Base-by-base conservation (phyloP, 2,888 invertebrate species). In the Caenorhabditis sp. region DNA sequence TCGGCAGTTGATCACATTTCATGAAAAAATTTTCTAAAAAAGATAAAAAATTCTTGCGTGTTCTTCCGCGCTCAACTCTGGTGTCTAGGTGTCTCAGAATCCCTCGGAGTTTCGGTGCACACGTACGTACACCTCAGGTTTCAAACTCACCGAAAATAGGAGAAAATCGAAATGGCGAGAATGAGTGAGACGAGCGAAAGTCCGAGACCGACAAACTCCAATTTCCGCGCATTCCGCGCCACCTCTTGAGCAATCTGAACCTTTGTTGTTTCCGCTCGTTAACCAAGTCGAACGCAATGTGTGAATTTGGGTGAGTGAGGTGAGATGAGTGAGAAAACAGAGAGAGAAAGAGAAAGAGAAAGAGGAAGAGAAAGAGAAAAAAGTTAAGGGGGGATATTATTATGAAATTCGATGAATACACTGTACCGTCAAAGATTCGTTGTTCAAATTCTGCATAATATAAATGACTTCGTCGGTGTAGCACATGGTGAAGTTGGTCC, bases 131-230 rank as follows among this genome's bases (percentile, higher is more conserved):
- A 13, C 41, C 17, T 26, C 26, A 26, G 2, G 26, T 20, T 41
- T 20, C 13, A 45, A 15, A 65, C 88, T 91, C 90, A 94, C 94
- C 94, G 93, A 90, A 94, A 95, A 84, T 93, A 92, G 83, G 92
- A 93, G 90, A 95, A 95, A 82, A 96, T 94, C 56, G 92, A 90
- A 50, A 96, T 91, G 0, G 95, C 94, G 20, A 93, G 89, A 13
- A 93, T 89, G 27, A 95, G 90, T 0, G 94, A 93, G 13, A 94
- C 89, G 5, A 95, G 91, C 0, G 96, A 96, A 8, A 94, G 89
- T 63, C 93, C 93, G 43, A 95, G 92, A 1, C 96, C 96, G 22
- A 90, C 89, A 22, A 93, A 92, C 90, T 96, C 96, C 89, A 96
- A 90, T 13, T 92, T 90, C 94, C 94, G 73, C 93, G 91, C 1